Percentiles rank a stretch among this genome's conserved stretches.
Evolutionary conservation across 2,113 vertebrate genomes (phyloP).

Genomic region (Brachirus orientalis): DNA sequence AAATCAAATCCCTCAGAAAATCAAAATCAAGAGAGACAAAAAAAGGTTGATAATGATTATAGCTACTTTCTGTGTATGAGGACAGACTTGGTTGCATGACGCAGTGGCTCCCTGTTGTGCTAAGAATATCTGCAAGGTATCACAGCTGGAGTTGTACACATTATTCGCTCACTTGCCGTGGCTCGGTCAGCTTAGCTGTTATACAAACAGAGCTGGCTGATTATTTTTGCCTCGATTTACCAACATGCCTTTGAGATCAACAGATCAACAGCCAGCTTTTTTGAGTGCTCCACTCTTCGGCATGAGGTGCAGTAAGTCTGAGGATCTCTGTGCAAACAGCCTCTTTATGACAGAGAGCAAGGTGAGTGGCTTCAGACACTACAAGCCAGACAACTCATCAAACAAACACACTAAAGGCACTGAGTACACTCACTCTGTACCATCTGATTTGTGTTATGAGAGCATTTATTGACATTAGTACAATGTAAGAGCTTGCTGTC

Average conservation of each 20-base stretch:
- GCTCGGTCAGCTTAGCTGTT: slow-evolving; percentile 54
- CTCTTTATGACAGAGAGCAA: slow-evolving; percentile 79
- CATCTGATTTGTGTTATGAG: slow-evolving; percentile 68
- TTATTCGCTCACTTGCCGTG: slow-evolving; percentile 42
- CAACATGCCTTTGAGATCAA: slow-evolving; percentile 72
- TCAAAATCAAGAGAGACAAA: neutral
- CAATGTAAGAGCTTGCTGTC: slow-evolving; percentile 51
- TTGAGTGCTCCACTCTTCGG: slow-evolving; percentile 69
- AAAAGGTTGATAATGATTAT: too few species aligned
- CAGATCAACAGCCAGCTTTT: slow-evolving; percentile 68
- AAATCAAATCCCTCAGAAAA: slow-evolving; percentile 1
- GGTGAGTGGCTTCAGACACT: slow-evolving; percentile 78
- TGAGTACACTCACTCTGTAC: slow-evolving; percentile 61
- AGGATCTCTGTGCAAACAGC: slow-evolving; percentile 83
- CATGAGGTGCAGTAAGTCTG: slow-evolving; percentile 71
- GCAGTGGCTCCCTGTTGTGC: slow-evolving; percentile 23
- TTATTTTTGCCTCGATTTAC: slow-evolving; percentile 72
- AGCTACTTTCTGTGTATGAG: neutral
- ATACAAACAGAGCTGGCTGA: slow-evolving; percentile 67
- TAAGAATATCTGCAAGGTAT: slow-evolving; percentile 36
- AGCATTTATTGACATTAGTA: slow-evolving; percentile 63
- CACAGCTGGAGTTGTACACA: slow-evolving; percentile 48
- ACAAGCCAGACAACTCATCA: slow-evolving; percentile 77
- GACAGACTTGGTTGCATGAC: slow-evolving; percentile 20
- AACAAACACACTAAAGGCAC: slow-evolving; percentile 75